Base-by-base conservation (phyloP, 1,140 invertebrate genomes). In the Scaptomyza graminum region DNA sequence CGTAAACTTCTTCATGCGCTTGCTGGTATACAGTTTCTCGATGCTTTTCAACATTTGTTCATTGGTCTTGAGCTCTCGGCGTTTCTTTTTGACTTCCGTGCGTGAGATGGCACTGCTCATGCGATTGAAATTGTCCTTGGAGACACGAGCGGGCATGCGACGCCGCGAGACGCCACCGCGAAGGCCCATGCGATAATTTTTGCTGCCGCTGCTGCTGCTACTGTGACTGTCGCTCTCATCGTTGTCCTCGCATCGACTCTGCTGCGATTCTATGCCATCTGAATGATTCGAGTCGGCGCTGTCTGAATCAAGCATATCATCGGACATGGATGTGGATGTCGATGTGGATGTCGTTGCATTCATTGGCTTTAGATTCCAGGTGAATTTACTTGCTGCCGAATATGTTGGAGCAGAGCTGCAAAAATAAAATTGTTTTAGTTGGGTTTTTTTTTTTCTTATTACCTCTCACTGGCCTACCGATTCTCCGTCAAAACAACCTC, bases 21-120 rank as follows among this genome's bases (percentile, higher is more conserved):
- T 84, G 63, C 55, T 91, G 0, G 79, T 76, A 52, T 91, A 91
- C 9, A 91, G 65, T 59, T 90, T 91, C 31, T 91, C 90, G 39
- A 90, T 91, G 69, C 85, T 91, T 3, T 65, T 79, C 0, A 91
- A 56, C 6, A 84, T 91, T 49, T 69, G 85, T 16, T 55, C 54
- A 18, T 88, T 88, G 12, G 83, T 79, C 12, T 43, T 68, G 0
- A 88, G 66, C 18, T 88, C 83, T 3, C 67, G 62, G 13, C 83
- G 83, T 5, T 72, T 76, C 59, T 83, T 88, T 25, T 78, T 90
- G 12, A 74, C 76, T 0, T 41, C 51, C 5, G 90, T 76, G 44
- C 88, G 90, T 79, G 88, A 76, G 31, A 91, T 91, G 34, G 61
- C 57, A 15, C 90, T 87, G 59, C 90, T 54, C 1, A 91, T 79